Conservation (phyloP, 2,797 vertebrate genomes). For the Tolypeutes matacus region DNA sequence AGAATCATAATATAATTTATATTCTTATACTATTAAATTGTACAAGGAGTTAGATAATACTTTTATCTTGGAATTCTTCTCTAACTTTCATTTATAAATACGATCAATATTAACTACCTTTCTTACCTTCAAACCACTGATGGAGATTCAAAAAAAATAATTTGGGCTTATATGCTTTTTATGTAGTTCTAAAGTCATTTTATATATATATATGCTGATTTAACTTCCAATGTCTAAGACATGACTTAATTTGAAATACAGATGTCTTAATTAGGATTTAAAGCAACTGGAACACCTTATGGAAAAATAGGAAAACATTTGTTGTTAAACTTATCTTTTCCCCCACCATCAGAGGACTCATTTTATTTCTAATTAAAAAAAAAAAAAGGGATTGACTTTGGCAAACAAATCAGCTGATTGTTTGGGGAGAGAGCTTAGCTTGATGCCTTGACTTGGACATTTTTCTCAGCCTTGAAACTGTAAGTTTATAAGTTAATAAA, state of each 20-base stretch:
- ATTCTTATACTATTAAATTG: conserved; percentile 32
- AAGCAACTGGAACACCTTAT: background rate
- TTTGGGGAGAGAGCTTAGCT: too few species aligned
- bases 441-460: too few species aligned
- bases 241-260: conserved; percentile 12
- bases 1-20: background rate
- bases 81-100: conserved; percentile 11
- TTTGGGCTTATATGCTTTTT: background rate
- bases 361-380: conserved; percentile 48
- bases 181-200: background rate
- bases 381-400: background rate
- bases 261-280: conserved; percentile 4
- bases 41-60: conserved; percentile 56
- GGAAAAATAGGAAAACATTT: conserved; percentile 29
- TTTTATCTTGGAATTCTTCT: conserved; percentile 48
- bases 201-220: background rate
- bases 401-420: conserved; percentile 18
- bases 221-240: background rate
- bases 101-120: background rate
- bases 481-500: too few species aligned
- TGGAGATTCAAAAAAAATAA: conserved; percentile 8
- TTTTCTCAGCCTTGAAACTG: too few species aligned
- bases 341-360: background rate
- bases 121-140: conserved; percentile 41
- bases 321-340: background rate